A percentile compares a stretch with the other conserved stretches of the same genome.
Conservation (phyloP, 2,888 invertebrate genomes). For the Lycocerus yunnanus region DNA sequence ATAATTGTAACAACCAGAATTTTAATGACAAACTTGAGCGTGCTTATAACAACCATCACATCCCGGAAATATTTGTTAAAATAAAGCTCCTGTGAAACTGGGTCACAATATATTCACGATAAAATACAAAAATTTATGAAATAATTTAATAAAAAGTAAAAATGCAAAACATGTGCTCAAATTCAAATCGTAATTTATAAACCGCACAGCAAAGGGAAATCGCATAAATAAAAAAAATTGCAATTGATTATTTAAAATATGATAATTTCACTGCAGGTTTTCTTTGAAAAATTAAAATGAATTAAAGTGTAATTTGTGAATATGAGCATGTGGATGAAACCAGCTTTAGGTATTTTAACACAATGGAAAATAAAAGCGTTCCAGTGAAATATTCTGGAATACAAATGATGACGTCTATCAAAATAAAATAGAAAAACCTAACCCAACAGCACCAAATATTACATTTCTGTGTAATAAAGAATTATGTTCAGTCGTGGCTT, state of each 20-base stretch:
- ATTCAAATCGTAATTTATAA: background rate
- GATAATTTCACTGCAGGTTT: background rate
- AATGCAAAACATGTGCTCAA: background rate
- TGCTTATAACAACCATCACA: background rate
- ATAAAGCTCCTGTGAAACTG: background rate
- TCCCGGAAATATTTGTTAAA: background rate
- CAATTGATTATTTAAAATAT: background rate
- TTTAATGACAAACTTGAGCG: background rate
- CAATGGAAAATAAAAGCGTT: background rate
- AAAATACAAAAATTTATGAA: background rate
- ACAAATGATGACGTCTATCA: no score
- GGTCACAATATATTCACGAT: background rate
- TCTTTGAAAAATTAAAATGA: background rate
- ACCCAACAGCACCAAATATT: no score
- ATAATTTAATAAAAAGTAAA: background rate
- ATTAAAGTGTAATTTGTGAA: background rate
- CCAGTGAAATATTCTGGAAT: background rate
- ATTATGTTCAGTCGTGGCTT: no score
- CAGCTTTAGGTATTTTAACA: background rate
- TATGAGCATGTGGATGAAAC: background rate
- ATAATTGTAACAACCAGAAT: background rate
- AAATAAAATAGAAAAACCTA: no score
- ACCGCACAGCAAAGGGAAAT: background rate
- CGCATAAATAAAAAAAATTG: background rate
- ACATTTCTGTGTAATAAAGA: no score